These are phyloP conservation scores for Platysternon megacephalum DNA, from an alignment of 2,113 vertebrate species.

Conservation along the genomic window DNA sequence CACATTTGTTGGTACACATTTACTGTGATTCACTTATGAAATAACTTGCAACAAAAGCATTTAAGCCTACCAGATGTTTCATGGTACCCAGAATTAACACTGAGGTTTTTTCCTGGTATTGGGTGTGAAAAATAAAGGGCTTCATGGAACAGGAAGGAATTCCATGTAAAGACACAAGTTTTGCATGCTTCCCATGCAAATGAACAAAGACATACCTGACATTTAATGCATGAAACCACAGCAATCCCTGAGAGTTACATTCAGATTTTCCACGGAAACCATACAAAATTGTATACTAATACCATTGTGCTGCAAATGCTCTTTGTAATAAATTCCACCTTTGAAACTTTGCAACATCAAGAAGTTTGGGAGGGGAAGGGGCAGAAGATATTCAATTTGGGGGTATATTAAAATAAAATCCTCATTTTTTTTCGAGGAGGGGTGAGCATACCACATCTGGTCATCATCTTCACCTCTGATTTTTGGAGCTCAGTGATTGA, in stretches of 20 bases:
- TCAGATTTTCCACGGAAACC: conserved; percentile 40
- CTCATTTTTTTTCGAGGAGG: background rate
- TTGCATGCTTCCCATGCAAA: background rate
- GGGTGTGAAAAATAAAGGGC: background rate
- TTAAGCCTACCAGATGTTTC: background rate
- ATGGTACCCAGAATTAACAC: background rate
- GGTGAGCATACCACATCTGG: background rate
- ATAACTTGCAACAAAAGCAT: background rate
- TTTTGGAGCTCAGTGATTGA: background rate
- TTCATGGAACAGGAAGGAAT: background rate
- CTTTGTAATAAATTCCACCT: conserved; percentile 7
- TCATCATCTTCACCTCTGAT: background rate
- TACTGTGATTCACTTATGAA: background rate
- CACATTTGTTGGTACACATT: background rate
- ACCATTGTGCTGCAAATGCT: background rate
- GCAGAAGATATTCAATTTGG: background rate
- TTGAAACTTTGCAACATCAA: background rate
- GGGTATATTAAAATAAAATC: background rate
- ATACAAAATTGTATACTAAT: conserved; percentile 26
- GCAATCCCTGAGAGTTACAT: background rate
- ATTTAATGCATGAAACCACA: conserved; percentile 32
- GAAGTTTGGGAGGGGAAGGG: background rate
- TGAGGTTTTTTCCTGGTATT: background rate
- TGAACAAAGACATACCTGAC: background rate
- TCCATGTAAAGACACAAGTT: background rate